phyloP scores from a whole-genome alignment of 2,888 invertebrate genomes.

The Oscheius sp. region DNA sequence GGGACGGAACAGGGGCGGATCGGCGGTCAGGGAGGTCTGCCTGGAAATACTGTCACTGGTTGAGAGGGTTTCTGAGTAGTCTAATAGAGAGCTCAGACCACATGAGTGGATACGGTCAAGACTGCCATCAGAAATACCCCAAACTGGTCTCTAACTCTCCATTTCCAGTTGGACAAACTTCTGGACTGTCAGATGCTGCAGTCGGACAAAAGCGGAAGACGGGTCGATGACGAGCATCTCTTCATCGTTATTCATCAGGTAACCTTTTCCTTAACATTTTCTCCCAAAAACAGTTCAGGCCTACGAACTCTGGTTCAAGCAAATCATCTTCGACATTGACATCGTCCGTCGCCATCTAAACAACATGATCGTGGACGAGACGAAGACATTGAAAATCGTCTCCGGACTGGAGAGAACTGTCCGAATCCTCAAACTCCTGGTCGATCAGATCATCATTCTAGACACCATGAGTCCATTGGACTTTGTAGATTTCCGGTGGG shows the following conservation, averaged over 20 bases:
- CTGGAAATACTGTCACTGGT: not conserved
- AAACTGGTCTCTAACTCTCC: no score
- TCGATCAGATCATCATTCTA: slow-evolving; percentile 94
- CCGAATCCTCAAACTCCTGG: slow-evolving; percentile 88
- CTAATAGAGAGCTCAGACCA: no score
- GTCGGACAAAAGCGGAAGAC: slow-evolving; percentile 78
- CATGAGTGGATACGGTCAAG: no score
- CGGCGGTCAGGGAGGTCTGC: no score
- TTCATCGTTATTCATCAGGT: slow-evolving; percentile 61
- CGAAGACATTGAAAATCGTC: slow-evolving; percentile 90
- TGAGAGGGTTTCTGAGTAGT: not conserved
- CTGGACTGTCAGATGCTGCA: slow-evolving; percentile 85
- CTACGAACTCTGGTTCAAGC: slow-evolving; percentile 99
- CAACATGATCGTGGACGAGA: slow-evolving; percentile 83
- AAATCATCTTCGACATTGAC: slow-evolving; percentile 95
- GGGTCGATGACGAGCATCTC: slow-evolving; percentile 59
- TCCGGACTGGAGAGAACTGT: slow-evolving; percentile 91
- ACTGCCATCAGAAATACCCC: no score
- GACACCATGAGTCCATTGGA: slow-evolving; percentile 99
- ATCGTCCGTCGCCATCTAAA: slow-evolving; percentile 86
- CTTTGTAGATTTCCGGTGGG: slow-evolving; percentile 89
- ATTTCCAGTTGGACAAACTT: slow-evolving; percentile 83
- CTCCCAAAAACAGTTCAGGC: slow-evolving; percentile 74
- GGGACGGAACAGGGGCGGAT: not conserved
- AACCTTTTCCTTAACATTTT: not conserved